These are phyloP conservation scores for Serinus canaria DNA, from an alignment of 2,113 vertebrate genomes.

Conservation along the genomic window DNA sequence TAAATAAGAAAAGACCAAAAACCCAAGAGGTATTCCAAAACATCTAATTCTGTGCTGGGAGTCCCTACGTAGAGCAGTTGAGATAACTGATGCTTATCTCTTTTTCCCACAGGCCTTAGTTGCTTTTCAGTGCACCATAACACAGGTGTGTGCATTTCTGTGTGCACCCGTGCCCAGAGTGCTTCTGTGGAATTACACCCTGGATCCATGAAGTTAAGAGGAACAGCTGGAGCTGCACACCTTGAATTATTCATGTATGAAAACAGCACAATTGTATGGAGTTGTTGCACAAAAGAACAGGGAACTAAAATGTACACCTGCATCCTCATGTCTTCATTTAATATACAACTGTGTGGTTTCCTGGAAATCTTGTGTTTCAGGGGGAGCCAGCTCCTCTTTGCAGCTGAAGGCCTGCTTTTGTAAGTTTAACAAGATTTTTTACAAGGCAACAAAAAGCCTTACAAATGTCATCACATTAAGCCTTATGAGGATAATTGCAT, in stretches of 20 bases:
- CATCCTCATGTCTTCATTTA: background rate
- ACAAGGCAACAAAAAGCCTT: background rate
- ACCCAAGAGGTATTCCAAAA: background rate
- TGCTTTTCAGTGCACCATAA: background rate
- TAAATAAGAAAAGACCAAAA: background rate
- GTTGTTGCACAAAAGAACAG: background rate
- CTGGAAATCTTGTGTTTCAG: background rate
- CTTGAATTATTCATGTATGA: background rate
- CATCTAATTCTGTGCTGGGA: background rate
- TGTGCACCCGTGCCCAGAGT: no score
- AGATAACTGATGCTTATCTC: background rate
- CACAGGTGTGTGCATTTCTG: background rate
- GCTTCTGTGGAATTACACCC: background rate
- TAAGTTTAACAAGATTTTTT: background rate
- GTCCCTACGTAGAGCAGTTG: background rate
- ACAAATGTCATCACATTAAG: background rate
- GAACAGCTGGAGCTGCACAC: background rate
- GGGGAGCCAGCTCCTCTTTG: background rate
- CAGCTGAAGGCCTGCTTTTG: background rate
- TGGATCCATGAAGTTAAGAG: background rate
- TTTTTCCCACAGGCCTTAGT: background rate
- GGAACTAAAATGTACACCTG: background rate
- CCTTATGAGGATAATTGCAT: background rate
- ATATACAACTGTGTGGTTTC: background rate
- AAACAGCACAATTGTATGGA: background rate